Percentiles rank a stretch among this genome's conserved stretches.
Evolutionary conservation across 1,140 invertebrate genomes (phyloP).

Genomic region (Trinorchestia longiramus): DNA sequence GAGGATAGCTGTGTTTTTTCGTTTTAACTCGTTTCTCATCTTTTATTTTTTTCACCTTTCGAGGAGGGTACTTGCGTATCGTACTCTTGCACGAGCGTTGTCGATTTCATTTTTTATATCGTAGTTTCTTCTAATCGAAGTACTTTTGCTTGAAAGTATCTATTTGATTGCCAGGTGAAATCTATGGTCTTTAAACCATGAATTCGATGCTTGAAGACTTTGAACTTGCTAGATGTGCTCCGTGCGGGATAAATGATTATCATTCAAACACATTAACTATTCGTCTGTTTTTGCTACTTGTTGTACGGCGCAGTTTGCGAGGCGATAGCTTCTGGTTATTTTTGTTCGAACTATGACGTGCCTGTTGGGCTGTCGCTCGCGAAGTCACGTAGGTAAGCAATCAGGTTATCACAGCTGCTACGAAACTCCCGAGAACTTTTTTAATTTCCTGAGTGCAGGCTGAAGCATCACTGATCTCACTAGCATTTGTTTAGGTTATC

Average conservation of each 20-base stretch:
- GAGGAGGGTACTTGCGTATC: neutral
- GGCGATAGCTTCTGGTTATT: neutral
- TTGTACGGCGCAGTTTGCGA: neutral
- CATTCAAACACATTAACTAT: neutral
- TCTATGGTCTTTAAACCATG: neutral
- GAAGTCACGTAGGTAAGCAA: neutral
- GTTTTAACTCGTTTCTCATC: too few relatives aligned
- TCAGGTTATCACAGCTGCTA: neutral
- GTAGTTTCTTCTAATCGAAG: neutral
- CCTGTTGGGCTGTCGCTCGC: neutral
- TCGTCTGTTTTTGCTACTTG: neutral
- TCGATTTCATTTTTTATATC: neutral
- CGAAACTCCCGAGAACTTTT: neutral
- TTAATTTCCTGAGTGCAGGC: neutral
- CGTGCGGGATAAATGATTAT: neutral
- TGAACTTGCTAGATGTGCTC: neutral
- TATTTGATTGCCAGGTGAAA: neutral
- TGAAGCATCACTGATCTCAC: neutral
- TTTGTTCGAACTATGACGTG: neutral
- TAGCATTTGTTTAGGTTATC: neutral
- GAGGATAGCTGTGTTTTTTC: too few relatives aligned
- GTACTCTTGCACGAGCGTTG: neutral
- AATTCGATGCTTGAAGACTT: neutral
- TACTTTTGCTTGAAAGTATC: neutral
- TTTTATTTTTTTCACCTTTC: neutral